Percentiles rank a stretch among this genome's conserved stretches.
phyloP scores from a whole-genome alignment of 2,113 vertebrate species.

The Brachypteracias leptosomus region DNA sequence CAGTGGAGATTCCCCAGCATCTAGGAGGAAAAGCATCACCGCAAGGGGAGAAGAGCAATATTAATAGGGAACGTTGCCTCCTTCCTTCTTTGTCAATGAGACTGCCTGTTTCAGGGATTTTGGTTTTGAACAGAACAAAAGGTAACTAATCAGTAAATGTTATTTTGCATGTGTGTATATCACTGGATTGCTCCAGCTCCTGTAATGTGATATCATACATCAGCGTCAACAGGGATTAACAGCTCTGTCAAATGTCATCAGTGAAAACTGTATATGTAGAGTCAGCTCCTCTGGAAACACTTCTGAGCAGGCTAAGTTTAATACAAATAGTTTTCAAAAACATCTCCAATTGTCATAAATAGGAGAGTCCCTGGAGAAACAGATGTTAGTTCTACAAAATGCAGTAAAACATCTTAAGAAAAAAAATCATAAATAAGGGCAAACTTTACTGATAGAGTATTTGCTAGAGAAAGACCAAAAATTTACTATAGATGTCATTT shows the following conservation, averaged over 20 bases:
- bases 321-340: conserved; percentile 66
- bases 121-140: background rate
- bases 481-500: conserved; percentile 31
- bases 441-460: conserved; percentile 52
- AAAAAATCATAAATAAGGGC: conserved; percentile 45
- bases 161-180: background rate
- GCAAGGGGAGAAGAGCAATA: background rate
- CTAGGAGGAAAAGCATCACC: background rate
- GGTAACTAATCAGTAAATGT: background rate
- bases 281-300: conserved; percentile 10
- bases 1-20: background rate
- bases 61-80: background rate
- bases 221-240: conserved; percentile 5
- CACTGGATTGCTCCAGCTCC: background rate
- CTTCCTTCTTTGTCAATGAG: background rate
- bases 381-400: conserved; percentile 66
- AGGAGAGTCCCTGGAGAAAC: conserved; percentile 64
- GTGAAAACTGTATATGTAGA: background rate
- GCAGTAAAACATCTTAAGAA: conserved; percentile 46
- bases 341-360: conserved; percentile 62
- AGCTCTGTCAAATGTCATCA: conserved; percentile 1
- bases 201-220: background rate
- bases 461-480: conserved; percentile 42
- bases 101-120: background rate
- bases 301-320: conserved; percentile 51